Percentiles rank a stretch among this genome's conserved stretches.
Evolutionary conservation across 1,140 invertebrate genomes (phyloP).

Genomic region (Habropoda laboriosa): DNA sequence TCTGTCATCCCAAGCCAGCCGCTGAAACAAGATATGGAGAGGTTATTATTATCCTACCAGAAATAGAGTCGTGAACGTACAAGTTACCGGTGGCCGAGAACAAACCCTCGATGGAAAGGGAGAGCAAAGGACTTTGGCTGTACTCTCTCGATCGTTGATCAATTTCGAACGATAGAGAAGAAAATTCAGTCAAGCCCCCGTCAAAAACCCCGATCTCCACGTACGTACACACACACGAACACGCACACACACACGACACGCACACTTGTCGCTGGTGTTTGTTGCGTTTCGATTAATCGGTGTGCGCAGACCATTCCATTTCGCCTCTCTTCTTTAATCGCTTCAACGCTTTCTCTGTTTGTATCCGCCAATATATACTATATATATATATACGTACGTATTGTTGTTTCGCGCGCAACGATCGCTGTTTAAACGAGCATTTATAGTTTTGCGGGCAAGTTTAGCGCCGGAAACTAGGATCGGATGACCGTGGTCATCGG

Average conservation of each 20-base stretch:
- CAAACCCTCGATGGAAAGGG: conserved; percentile 10
- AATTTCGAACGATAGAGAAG: neutral
- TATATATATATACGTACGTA: neutral
- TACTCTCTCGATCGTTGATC: neutral
- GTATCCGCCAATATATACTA: neutral
- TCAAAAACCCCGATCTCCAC: neutral
- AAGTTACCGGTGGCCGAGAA: conserved; percentile 10
- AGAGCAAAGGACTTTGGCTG: conserved; percentile 1
- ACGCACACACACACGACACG: too few species aligned
- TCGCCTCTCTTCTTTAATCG: too few species aligned
- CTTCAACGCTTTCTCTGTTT: too few species aligned
- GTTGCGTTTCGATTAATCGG: neutral
- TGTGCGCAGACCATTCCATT: too few species aligned
- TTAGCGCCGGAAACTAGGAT: neutral
- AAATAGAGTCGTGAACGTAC: conserved; percentile 30
- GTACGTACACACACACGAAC: too few species aligned
- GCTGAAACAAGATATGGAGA: conserved; percentile 32
- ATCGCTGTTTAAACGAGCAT: too few species aligned
- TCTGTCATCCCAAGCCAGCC: conserved; percentile 12
- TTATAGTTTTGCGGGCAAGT: too few species aligned
- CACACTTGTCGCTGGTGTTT: too few species aligned
- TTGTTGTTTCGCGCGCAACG: too few species aligned
- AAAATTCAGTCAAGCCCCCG: neutral
- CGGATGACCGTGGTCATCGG: neutral
- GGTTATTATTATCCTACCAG: conserved; percentile 38